Evolutionary conservation across 2,888 invertebrate species (phyloP), one percentile per base, ranked within the genome.

Genomic region (Sceliomorpha sp.): DNA sequence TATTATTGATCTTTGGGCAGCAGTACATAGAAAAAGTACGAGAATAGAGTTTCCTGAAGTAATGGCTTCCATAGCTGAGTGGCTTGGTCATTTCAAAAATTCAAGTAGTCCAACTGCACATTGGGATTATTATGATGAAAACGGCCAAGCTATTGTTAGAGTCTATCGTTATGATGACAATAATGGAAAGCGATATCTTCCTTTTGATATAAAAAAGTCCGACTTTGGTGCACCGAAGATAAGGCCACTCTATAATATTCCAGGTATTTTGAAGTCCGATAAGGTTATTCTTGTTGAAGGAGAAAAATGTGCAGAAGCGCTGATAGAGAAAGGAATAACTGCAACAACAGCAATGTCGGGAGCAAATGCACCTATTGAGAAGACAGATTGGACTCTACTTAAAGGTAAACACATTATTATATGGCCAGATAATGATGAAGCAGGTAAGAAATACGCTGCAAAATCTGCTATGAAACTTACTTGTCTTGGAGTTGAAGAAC

Each of bases 231-330:
- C 6, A 15, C 37, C 37, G n/a, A n/a, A 37, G 37, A 37, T 37
- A 37, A 37, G 37, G 17, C 37, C 37, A 15, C 37, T 37, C 14
- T 37, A 37, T 15, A 37, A 37, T 15, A 37, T 37, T 37, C 37
- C 37, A 37, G 37, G 15, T 15, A 37, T 37, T 15, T 37, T 37
- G 2, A 37, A 37, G 17, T 37, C 37, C 15, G 37, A 37, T 37
- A 37, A 37, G n/a, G 15, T 37, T 37, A 37, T 37, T 37, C 37
- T 37, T 8, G 14, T 37, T 8, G 37, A 37, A 37, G 34, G 34
- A 34, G 34, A 34, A 34, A 34, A 34, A 34, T 34, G 34, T 12
- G 34, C 34, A 34, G 34, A 37, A 15, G 37, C 37, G 6, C 37
- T 37, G 3, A 37, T 37, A 37, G 37, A 37, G 15, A 4, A 37